Evolutionary conservation across 2,888 invertebrate genomes (phyloP).

Genomic region (Leptothorax acervorum): DNA sequence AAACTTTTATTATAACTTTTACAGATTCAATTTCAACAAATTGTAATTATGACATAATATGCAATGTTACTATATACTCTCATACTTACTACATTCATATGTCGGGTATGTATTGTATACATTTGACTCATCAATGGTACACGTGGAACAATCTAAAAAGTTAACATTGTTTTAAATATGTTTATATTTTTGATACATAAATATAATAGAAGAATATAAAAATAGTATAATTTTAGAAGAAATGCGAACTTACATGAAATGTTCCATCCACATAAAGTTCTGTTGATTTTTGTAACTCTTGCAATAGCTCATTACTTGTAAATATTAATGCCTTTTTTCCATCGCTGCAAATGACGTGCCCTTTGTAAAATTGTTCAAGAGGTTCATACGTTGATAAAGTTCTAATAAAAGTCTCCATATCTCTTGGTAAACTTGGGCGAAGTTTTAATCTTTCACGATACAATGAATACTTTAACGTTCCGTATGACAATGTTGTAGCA

Average conservation of each 20-base stretch:
- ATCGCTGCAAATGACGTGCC: neutral
- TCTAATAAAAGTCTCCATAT: conserved; percentile 1
- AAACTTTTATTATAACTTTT: too few relatives aligned
- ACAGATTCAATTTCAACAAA: too few relatives aligned
- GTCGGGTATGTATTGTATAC: neutral
- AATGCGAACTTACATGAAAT: conserved; percentile 5
- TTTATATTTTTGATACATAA: neutral
- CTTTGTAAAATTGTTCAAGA: conserved; percentile 23
- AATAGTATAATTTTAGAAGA: too few relatives aligned
- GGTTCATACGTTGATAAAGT: neutral
- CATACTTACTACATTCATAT: conserved; percentile 2
- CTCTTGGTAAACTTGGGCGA: conserved; percentile 22
- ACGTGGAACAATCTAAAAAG: conserved; percentile 10
- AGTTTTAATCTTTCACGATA: conserved; percentile 32
- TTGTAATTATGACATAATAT: too few relatives aligned
- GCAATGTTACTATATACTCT: too few relatives aligned
- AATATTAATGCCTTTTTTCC: conserved; percentile 31
- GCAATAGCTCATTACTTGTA: conserved; percentile 10
- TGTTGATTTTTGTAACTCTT: conserved; percentile 6
- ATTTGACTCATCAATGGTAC: neutral
- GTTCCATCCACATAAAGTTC: conserved; percentile 19
- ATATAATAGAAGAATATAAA: too few relatives aligned
- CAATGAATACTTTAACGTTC: conserved; percentile 11
- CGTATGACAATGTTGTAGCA: conserved; percentile 11
- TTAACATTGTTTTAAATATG: neutral